Evolutionary conservation across 2,113 vertebrate genomes (phyloP).

Genomic region (Nicator chloris): DNA sequence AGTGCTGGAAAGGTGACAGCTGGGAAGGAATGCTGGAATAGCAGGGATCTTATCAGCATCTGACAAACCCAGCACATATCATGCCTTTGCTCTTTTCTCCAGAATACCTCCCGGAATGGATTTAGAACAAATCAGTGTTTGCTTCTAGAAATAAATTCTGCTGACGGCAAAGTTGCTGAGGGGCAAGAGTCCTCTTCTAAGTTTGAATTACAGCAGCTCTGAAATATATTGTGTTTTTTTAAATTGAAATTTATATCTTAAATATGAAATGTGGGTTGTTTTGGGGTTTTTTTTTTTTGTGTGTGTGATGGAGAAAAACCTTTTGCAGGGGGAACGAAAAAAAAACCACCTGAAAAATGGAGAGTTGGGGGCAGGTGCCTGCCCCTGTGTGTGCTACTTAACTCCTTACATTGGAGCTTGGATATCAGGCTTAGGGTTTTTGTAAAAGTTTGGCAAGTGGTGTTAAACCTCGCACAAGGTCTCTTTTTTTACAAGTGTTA

Average conservation of each 20-base stretch:
- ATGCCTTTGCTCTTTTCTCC: neutral
- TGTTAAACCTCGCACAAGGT: neutral
- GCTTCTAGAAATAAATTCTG: neutral
- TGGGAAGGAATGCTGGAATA: neutral
- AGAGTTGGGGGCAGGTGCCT: neutral
- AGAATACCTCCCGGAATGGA: neutral
- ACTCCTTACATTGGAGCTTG: neutral
- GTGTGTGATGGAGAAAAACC: neutral
- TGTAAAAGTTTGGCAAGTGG: neutral
- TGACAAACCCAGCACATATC: neutral
- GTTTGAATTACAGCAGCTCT: neutral
- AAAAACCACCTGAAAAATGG: neutral
- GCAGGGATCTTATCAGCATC: accelerated
- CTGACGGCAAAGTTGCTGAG: neutral
- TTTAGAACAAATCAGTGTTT: neutral
- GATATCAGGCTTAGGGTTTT: neutral
- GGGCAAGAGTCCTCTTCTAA: neutral
- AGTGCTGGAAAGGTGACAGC: neutral
- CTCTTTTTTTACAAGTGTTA: neutral
- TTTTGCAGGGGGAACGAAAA: neutral
- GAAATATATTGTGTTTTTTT: neutral
- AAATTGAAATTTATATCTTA: neutral
- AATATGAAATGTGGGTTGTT: neutral
- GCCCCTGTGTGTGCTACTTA: neutral
- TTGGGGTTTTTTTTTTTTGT: neutral